Percentiles rank a stretch among this genome's conserved stretches.
phyloP scores from a whole-genome alignment of 2,797 vertebrate genomes.

The Syndactyla subalaris region DNA sequence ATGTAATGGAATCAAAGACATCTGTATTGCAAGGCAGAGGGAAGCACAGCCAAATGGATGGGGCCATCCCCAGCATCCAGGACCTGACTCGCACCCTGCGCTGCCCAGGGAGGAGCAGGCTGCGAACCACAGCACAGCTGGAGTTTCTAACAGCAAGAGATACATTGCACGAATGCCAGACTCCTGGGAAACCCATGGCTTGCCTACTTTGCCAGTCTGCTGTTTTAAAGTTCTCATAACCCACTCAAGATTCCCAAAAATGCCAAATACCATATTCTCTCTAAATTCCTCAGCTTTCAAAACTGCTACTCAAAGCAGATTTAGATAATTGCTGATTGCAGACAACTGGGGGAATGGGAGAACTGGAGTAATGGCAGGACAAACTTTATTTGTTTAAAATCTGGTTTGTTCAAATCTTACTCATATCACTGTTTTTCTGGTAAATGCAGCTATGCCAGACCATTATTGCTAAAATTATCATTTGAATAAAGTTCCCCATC shows the following conservation, averaged over 20 bases:
- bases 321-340: background rate
- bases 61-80: accelerated
- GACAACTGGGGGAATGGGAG: accelerated
- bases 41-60: background rate
- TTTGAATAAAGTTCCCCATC: background rate
- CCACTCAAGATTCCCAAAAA: background rate
- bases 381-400: background rate
- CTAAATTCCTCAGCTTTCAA: background rate
- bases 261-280: background rate
- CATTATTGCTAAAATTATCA: background rate
- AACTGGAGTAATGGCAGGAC: background rate
- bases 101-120: background rate
- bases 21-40: background rate
- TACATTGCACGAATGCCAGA: accelerated
- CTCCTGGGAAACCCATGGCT: background rate
- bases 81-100: no score
- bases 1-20: background rate
- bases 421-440: background rate
- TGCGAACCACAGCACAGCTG: background rate
- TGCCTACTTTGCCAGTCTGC: accelerated
- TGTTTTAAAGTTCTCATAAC: background rate
- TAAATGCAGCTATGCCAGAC: background rate
- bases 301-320: background rate
- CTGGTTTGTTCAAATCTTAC: background rate
- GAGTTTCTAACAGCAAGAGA: background rate